Percentiles rank a stretch among this genome's conserved stretches.
phyloP scores from a whole-genome alignment of 2,797 vertebrate genomes.

The Notolabrus celidotus region DNA sequence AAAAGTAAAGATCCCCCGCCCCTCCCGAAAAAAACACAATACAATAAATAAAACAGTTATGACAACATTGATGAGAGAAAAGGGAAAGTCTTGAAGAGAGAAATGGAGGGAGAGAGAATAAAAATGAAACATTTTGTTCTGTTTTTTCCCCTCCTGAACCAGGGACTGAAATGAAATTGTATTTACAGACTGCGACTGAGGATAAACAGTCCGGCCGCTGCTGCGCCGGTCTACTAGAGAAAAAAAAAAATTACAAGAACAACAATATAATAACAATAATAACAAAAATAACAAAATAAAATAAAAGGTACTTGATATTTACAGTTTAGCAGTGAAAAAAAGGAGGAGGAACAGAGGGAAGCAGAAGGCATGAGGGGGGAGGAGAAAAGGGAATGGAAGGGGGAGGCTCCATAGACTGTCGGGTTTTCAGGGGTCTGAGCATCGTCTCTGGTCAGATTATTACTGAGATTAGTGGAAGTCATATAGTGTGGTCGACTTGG shows the following conservation, averaged over 20 bases:
- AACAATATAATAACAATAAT: conserved; percentile 86
- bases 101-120: conserved; percentile 82
- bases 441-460: conserved; percentile 68
- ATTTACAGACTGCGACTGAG: conserved; percentile 86
- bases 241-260: conserved; percentile 83
- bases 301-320: conserved; percentile 89
- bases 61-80: conserved; percentile 70
- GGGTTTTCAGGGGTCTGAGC: conserved; percentile 59
- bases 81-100: conserved; percentile 65
- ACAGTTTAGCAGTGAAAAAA: conserved; percentile 86
- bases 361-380: conserved; percentile 56
- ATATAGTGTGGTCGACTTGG: conserved; percentile 49
- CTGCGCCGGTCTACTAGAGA: conserved; percentile 80
- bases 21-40: conserved; percentile 48
- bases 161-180: conserved; percentile 84
- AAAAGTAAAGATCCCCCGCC: conserved; percentile 23
- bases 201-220: conserved; percentile 81
- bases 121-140: conserved; percentile 84
- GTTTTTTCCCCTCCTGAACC: conserved; percentile 73
- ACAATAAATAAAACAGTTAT: conserved; percentile 85
- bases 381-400: conserved; percentile 49
- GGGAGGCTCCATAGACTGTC: conserved; percentile 75
- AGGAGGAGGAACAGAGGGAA: conserved; percentile 48
- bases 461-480: conserved; percentile 56
- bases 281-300: conserved; percentile 83